phyloP scores from a whole-genome alignment of 2,888 invertebrate species.

The Alloscopus bannaensis region DNA sequence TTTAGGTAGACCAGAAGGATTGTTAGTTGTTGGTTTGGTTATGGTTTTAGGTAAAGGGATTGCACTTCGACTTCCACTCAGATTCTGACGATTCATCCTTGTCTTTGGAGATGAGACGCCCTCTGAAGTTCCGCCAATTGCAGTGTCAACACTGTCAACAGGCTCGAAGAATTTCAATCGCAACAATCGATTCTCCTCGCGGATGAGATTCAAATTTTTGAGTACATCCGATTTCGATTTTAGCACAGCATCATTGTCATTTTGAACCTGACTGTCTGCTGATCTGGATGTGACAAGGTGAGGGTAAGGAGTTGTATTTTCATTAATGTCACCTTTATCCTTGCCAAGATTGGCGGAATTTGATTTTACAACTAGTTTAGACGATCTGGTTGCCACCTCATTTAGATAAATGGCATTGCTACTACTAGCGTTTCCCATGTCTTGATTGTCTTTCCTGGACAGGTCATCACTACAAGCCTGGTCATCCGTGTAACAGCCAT shows the following conservation, averaged over 20 bases:
- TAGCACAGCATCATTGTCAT: neutral
- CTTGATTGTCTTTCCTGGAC: slow-evolving; percentile 6
- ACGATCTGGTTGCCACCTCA: slow-evolving; percentile 12
- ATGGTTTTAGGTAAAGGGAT: slow-evolving; percentile 38
- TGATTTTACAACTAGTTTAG: slow-evolving; percentile 31
- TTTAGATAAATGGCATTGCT: slow-evolving; percentile 5
- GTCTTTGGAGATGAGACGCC: neutral
- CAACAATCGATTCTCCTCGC: slow-evolving; percentile 54
- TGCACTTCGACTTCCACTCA: slow-evolving; percentile 27
- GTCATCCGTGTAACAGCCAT: slow-evolving; percentile 5
- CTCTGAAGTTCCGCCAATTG: neutral
- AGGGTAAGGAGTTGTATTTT: slow-evolving; percentile 30
- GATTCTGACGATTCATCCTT: slow-evolving; percentile 56
- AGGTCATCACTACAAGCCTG: neutral
- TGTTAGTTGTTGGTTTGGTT: neutral
- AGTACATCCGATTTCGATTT: slow-evolving; percentile 2
- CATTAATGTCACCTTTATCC: slow-evolving; percentile 39
- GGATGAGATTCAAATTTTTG: slow-evolving; percentile 44
- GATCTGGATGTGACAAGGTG: slow-evolving; percentile 19
- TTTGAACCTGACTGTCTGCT: slow-evolving; percentile 19
- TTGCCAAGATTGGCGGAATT: slow-evolving; percentile 25
- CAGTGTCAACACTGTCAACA: slow-evolving; percentile 15
- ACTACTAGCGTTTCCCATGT: slow-evolving; percentile 59
- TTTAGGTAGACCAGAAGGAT: slow-evolving; percentile 48
- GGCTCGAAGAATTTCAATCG: slow-evolving; percentile 60